Evolutionary conservation across 2,888 invertebrate species (phyloP).

Genomic region (Archips xylosteana): DNA sequence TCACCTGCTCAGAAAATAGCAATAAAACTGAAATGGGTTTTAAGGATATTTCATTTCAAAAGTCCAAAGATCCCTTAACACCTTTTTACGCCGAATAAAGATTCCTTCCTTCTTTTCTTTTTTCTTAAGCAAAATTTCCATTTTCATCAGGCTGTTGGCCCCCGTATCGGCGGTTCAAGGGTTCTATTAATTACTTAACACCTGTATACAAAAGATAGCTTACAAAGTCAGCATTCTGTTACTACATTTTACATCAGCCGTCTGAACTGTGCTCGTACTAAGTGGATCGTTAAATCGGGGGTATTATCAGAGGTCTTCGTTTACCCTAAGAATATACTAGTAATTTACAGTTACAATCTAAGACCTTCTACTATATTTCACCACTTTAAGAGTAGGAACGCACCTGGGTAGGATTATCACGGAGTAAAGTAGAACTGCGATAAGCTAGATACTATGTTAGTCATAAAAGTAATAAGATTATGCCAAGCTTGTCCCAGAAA

Average conservation of each 20-base stretch:
- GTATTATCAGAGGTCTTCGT: constrained; percentile 31
- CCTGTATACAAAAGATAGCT: constrained; percentile 2
- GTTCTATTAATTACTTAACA: constrained; percentile 3
- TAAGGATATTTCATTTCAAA: not conserved
- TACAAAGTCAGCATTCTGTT: constrained; percentile 28
- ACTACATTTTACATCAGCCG: constrained; percentile 10
- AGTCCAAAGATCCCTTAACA: not conserved
- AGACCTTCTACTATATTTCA: constrained; percentile 30
- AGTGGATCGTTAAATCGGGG: constrained; percentile 31
- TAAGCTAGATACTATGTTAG: not conserved
- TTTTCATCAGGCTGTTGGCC: not conserved
- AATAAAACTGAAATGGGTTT: not conserved
- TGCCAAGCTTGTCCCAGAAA: not conserved
- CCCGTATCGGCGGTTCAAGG: not conserved
- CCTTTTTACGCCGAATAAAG: not conserved
- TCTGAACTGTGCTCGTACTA: constrained; percentile 15
- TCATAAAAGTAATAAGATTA: not conserved
- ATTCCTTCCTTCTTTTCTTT: not conserved
- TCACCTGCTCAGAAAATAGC: not conserved
- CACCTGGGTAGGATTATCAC: not conserved
- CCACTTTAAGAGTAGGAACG: not conserved
- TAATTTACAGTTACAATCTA: constrained; percentile 36
- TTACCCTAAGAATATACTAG: constrained; percentile 13
- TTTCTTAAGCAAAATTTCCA: constrained; percentile 5
- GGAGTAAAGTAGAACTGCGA: not conserved